phyloP scores from a whole-genome alignment of 2,888 invertebrate species.

The Caenorhabditis plicata region DNA sequence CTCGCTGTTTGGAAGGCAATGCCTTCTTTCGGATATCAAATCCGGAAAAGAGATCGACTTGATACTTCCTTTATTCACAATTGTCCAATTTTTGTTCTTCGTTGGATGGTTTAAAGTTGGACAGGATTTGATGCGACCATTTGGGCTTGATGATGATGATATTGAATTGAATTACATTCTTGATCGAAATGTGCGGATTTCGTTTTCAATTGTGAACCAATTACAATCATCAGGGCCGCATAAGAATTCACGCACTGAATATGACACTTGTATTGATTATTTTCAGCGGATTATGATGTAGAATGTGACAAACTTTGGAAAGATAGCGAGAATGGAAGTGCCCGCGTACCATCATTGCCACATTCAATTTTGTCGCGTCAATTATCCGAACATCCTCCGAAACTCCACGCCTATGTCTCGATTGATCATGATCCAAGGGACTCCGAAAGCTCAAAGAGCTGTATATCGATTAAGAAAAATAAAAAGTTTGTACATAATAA shows the following conservation, averaged over 20 bases:
- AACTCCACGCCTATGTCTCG: conserved; percentile 46
- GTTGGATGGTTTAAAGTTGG: conserved; percentile 51
- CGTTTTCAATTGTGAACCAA: conserved; percentile 44
- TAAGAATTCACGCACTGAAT: too few relatives aligned
- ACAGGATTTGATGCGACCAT: conserved; percentile 54
- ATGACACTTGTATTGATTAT: conserved; percentile 12
- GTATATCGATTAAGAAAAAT: conserved; percentile 18
- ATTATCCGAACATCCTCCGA: conserved; percentile 39
- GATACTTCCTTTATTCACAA: conserved; percentile 39
- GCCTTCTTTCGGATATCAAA: conserved; percentile 32
- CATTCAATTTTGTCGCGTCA: conserved; percentile 28
- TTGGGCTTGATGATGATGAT: conserved; percentile 52
- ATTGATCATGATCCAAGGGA: conserved; percentile 27
- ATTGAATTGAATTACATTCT: conserved; percentile 49
- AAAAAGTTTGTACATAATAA: too few relatives aligned
- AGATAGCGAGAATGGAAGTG: conserved; percentile 11
- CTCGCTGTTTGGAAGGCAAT: conserved; percentile 66
- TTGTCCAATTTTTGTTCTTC: conserved; percentile 53
- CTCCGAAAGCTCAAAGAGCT: conserved; percentile 23
- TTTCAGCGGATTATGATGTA: conserved; percentile 30
- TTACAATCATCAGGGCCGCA: conserved; percentile 33
- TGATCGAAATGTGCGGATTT: conserved; percentile 44
- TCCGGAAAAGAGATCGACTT: conserved; percentile 38
- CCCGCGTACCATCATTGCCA: conserved; percentile 15
- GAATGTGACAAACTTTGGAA: conserved; percentile 40